Evolutionary conservation across 2,797 vertebrate species (phyloP).

Genomic region (Periparus ater): DNA sequence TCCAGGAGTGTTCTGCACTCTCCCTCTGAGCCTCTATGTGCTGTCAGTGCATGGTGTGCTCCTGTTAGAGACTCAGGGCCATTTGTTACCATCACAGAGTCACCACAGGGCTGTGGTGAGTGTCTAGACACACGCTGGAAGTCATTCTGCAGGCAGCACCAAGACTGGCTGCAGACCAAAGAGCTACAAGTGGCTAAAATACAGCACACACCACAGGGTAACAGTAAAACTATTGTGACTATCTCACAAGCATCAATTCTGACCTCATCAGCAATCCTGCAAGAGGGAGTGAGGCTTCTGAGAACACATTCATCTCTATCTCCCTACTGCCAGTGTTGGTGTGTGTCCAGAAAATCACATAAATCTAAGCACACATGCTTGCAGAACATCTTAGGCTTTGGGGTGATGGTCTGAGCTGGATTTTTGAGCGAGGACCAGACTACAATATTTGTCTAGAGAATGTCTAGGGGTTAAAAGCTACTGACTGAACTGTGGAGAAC

Average conservation of each 20-base stretch:
- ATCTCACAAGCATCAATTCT: neutral
- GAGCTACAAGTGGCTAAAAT: neutral
- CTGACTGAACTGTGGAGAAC: neutral
- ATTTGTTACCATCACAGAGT: neutral
- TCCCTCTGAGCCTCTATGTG: neutral
- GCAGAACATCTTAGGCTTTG: neutral
- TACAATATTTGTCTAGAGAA: neutral
- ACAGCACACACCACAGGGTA: neutral
- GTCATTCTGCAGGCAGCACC: neutral
- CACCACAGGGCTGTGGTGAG: neutral
- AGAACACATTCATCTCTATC: neutral
- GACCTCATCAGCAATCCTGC: neutral
- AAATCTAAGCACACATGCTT: neutral
- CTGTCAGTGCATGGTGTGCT: rapidly evolving
- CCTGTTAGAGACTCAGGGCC: neutral
- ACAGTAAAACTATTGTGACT: neutral
- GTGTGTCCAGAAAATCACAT: neutral
- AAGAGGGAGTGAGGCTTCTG: neutral
- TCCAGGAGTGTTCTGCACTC: neutral
- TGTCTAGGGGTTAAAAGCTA: neutral
- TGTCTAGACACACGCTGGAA: neutral
- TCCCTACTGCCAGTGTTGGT: neutral
- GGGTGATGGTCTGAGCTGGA: neutral
- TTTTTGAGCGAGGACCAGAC: neutral
- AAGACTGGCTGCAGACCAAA: neutral